phyloP scores from a whole-genome alignment of 2,888 invertebrate species.

The Apantesis nais region DNA sequence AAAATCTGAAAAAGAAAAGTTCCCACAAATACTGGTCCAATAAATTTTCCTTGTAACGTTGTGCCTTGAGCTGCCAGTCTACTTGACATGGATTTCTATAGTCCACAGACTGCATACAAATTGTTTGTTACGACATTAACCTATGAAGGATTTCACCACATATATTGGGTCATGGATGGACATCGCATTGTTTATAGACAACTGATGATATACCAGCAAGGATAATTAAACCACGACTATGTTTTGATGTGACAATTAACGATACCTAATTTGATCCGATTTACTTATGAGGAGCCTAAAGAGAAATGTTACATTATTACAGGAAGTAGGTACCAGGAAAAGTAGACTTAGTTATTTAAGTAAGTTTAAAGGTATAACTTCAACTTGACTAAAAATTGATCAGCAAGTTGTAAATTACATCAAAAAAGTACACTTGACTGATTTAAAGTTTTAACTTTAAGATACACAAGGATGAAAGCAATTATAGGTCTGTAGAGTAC shows the following conservation, averaged over 20 bases:
- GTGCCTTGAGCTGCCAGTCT: slow-evolving; percentile 73
- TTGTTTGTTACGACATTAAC: slow-evolving; percentile 72
- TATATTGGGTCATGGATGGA: slow-evolving; percentile 82
- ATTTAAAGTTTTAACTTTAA: neutral
- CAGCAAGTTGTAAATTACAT: neutral
- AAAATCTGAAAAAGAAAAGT: slow-evolving; percentile 51
- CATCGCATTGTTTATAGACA: slow-evolving; percentile 58
- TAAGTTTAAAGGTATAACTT: no score
- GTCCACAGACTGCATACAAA: slow-evolving; percentile 79
- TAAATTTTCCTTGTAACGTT: slow-evolving; percentile 78
- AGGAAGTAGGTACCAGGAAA: slow-evolving; percentile 10
- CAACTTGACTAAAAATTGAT: neutral
- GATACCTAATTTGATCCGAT: slow-evolving; percentile 46
- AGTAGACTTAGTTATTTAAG: no score
- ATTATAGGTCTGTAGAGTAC: neutral
- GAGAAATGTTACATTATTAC: slow-evolving; percentile 32
- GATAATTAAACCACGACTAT: slow-evolving; percentile 58
- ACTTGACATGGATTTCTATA: slow-evolving; percentile 85
- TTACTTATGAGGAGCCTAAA: slow-evolving; percentile 43
- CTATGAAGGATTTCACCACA: slow-evolving; percentile 80
- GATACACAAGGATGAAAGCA: neutral
- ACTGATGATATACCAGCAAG: slow-evolving; percentile 57
- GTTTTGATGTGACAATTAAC: slow-evolving; percentile 49
- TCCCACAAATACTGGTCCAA: slow-evolving; percentile 60
- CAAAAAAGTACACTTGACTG: neutral